Conservation (phyloP, 2,797 vertebrate genomes). For the Galagoides demidoff region DNA sequence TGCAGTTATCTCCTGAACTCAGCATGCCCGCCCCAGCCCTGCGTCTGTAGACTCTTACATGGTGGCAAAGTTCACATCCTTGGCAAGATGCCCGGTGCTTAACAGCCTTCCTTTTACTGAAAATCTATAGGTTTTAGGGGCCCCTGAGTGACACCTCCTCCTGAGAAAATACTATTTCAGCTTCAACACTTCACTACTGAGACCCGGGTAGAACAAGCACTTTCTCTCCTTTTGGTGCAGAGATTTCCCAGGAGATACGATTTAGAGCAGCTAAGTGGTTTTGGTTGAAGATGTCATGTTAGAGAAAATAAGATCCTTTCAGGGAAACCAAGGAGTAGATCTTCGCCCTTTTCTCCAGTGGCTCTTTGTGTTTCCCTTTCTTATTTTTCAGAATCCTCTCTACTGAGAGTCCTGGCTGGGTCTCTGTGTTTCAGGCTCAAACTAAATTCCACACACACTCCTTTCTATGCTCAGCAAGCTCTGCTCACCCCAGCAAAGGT, state of each 20-base stretch:
- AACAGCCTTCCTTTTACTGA: neutral
- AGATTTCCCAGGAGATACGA: rapidly evolving
- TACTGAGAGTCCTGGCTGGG: neutral
- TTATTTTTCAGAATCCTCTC: neutral
- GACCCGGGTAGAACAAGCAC: too few relatives aligned
- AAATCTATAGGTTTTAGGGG: neutral
- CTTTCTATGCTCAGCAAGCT: neutral
- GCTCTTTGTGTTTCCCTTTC: too few relatives aligned
- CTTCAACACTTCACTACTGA: neutral
- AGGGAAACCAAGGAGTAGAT: neutral
- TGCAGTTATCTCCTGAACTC: neutral
- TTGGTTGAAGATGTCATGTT: neutral
- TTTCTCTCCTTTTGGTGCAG: too few relatives aligned
- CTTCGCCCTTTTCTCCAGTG: neutral
- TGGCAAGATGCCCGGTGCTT: neutral
- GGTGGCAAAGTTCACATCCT: neutral
- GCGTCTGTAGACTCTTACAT: neutral
- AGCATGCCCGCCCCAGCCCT: neutral
- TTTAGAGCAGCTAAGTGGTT: neutral
- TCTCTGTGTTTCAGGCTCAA: neutral
- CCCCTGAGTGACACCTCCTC: neutral
- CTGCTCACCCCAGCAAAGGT: neutral
- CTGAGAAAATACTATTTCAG: neutral
- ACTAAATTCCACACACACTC: neutral
- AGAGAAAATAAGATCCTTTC: neutral